A percentile compares a stretch with the other conserved stretches of the same genome.
phyloP scores from a whole-genome alignment of 2,888 invertebrate genomes.

The Hemistola chrysoprasaria region DNA sequence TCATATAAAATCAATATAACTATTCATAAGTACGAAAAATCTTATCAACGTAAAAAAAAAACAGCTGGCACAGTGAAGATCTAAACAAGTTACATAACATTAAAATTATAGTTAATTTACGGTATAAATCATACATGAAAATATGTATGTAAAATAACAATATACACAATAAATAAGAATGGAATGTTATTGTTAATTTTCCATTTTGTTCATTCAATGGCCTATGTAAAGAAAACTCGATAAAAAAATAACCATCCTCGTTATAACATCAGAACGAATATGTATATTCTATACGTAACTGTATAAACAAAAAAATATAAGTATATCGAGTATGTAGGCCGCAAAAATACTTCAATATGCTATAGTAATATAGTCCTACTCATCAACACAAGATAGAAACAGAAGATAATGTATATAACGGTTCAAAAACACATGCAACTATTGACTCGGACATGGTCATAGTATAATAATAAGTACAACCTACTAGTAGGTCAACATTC shows the following conservation, averaged over 20 bases:
- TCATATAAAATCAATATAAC: constrained; percentile 71
- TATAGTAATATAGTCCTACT: constrained; percentile 1
- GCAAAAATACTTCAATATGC: constrained; percentile 39
- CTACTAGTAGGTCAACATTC: too few species aligned
- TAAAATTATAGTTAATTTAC: constrained; percentile 64
- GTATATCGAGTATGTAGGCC: constrained; percentile 58
- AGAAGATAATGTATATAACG: too few species aligned
- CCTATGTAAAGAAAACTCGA: constrained; percentile 49
- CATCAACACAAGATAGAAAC: too few species aligned
- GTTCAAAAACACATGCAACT: too few species aligned
- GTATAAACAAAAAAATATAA: constrained; percentile 25
- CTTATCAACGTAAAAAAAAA: constrained; percentile 62
- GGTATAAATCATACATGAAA: constrained; percentile 72
- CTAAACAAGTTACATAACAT: constrained; percentile 72
- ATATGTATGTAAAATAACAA: constrained; percentile 75
- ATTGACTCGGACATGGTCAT: too few species aligned
- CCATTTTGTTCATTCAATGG: constrained; percentile 51
- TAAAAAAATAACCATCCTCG: constrained; percentile 66
- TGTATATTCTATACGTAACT: constrained; percentile 28
- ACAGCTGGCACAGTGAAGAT: constrained; percentile 81
- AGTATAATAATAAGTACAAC: too few species aligned
- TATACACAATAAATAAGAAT: constrained; percentile 82
- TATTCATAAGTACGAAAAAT: constrained; percentile 78
- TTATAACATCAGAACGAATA: constrained; percentile 23
- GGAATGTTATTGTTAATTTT: constrained; percentile 76